phyloP scores from a whole-genome alignment of 2,888 invertebrate species.

The Amiota minor region DNA sequence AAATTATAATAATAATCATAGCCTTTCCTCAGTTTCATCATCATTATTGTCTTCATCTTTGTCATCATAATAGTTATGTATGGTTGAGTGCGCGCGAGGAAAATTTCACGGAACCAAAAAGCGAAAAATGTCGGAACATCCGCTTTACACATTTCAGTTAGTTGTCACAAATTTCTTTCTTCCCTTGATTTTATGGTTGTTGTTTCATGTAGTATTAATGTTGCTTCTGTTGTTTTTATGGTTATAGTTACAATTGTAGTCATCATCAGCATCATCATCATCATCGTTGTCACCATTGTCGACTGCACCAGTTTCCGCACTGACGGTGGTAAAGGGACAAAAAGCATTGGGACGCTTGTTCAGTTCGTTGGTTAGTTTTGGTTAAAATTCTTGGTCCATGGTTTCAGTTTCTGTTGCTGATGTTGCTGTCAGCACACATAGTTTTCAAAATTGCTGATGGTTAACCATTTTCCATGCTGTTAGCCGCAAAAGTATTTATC shows the following conservation, averaged over 20 bases:
- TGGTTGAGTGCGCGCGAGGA: not conserved
- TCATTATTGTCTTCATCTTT: not conserved
- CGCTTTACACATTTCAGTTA: not conserved
- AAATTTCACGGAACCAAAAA: not conserved
- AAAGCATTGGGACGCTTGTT: no score
- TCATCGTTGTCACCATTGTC: not conserved
- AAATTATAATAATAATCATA: not conserved
- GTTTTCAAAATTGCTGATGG: slow-evolving; percentile 6
- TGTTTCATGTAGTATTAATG: not conserved
- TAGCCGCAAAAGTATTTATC: slow-evolving; percentile 14
- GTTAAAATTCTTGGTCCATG: no score
- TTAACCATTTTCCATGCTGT: slow-evolving; percentile 14
- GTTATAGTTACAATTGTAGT: not conserved
- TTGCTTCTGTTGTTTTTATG: not conserved
- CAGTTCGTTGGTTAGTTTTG: no score
- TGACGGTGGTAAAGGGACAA: no score
- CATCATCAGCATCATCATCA: no score
- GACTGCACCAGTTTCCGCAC: not conserved
- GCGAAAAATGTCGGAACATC: slow-evolving; percentile 42
- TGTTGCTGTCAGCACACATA: not conserved
- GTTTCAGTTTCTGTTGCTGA: not conserved
- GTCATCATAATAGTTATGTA: not conserved
- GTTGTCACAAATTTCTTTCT: not conserved
- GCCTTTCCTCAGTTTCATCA: not conserved
- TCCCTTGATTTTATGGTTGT: no score